Conservation (phyloP, 2,113 vertebrate species). For the Oostethus manadensis region DNA sequence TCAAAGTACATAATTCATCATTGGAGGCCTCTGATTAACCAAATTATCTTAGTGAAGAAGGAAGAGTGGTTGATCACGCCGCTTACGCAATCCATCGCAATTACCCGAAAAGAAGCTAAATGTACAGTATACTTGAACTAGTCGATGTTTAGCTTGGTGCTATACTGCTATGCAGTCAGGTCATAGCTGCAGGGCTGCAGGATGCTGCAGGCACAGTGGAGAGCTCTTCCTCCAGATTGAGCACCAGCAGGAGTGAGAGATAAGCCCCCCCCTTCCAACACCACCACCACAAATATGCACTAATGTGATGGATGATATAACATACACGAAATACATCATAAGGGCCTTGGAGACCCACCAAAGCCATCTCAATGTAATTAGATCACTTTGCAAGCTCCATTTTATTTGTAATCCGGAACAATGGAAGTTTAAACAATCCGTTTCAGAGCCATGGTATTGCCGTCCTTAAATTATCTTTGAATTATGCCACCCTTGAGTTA, state of each 20-base stretch:
- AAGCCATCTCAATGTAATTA: slow-evolving; percentile 35
- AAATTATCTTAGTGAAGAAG: slow-evolving; percentile 44
- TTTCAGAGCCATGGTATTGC: too few relatives aligned
- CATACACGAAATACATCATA: slow-evolving; percentile 48
- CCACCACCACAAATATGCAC: slow-evolving; percentile 24
- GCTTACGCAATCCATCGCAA: not conserved
- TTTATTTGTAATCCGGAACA: too few relatives aligned
- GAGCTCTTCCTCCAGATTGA: slow-evolving; percentile 62
- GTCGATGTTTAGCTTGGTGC: slow-evolving; percentile 14
- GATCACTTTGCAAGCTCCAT: too few relatives aligned
- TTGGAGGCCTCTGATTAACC: slow-evolving; percentile 10
- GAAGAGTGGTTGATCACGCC: slow-evolving; percentile 1
- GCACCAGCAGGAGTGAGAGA: slow-evolving; percentile 59
- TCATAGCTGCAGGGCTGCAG: slow-evolving; percentile 34
- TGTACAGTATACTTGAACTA: not conserved
- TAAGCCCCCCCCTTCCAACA: slow-evolving; percentile 33
- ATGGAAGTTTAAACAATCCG: too few relatives aligned
- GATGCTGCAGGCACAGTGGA: slow-evolving; percentile 40
- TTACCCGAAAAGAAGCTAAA: not conserved
- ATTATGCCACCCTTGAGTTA: too few relatives aligned
- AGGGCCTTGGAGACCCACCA: slow-evolving; percentile 49
- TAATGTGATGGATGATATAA: slow-evolving; percentile 53
- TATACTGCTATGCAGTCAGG: slow-evolving; percentile 12
- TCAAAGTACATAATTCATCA: slow-evolving; percentile 25
- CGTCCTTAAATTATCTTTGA: too few relatives aligned